These are phyloP conservation scores for Apomyelois bistriatella DNA, from an alignment of 2,888 invertebrate genomes.

Conservation along the genomic window DNA sequence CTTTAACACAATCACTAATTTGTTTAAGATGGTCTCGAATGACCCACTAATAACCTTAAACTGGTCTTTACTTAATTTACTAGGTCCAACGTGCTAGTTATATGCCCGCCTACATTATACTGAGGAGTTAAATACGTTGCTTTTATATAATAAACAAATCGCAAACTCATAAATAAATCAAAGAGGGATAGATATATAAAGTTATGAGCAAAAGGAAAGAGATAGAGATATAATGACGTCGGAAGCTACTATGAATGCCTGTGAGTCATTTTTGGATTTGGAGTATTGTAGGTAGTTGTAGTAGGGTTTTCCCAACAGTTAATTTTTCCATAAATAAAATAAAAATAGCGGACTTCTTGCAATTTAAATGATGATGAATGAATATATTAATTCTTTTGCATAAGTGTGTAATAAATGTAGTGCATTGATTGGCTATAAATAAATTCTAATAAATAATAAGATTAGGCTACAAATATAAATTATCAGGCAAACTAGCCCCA, in stretches of 20 bases:
- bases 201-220: neutral
- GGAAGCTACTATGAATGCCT: neutral
- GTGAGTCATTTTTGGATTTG: neutral
- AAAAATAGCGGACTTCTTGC: neutral
- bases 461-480: too few species aligned
- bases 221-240: neutral
- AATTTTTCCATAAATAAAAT: neutral
- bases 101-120: neutral
- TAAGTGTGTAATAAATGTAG: too few species aligned
- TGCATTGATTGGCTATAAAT: too few species aligned
- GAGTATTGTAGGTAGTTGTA: neutral
- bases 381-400: neutral
- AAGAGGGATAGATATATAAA: neutral
- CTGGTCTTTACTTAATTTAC: neutral
- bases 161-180: neutral
- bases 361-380: neutral
- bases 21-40: neutral
- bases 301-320: neutral
- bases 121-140: neutral
- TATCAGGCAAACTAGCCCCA: too few species aligned
- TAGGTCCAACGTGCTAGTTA: neutral
- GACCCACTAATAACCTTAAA: neutral
- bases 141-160: conserved; percentile 1
- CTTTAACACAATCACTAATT: neutral
- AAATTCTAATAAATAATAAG: too few species aligned